These are phyloP conservation scores for Platynereis dumerilii DNA, from an alignment of 2,888 invertebrate genomes.

Conservation along the genomic window DNA sequence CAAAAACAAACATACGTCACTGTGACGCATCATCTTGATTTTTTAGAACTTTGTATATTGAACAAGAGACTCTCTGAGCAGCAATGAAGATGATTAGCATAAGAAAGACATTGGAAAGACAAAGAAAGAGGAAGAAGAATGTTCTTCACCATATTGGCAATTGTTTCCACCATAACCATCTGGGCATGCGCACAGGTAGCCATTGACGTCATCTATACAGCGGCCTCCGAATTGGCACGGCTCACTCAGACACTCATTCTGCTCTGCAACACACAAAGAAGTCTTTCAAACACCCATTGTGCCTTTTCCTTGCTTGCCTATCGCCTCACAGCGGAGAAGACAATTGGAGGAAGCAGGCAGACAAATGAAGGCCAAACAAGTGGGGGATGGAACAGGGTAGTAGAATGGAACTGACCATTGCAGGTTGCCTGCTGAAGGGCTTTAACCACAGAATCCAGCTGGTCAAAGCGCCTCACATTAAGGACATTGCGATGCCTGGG, in stretches of 20 bases:
- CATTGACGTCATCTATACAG: slow-evolving; percentile 15
- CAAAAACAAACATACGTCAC: too few relatives aligned
- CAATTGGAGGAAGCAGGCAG: too few relatives aligned
- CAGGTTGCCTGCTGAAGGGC: slow-evolving; percentile 17
- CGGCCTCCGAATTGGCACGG: slow-evolving; percentile 17
- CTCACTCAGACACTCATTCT: slow-evolving; percentile 7
- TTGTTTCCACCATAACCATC: slow-evolving; percentile 9
- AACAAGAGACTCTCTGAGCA: too few relatives aligned
- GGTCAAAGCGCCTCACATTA: slow-evolving; percentile 13
- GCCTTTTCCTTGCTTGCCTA: too few relatives aligned
- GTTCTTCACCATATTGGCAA: slow-evolving; percentile 13
- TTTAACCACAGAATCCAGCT: slow-evolving; percentile 16
- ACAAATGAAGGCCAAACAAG: too few relatives aligned
- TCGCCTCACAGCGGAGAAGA: too few relatives aligned
- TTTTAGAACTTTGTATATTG: too few relatives aligned
- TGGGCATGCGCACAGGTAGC: slow-evolving; percentile 13
- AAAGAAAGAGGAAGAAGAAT: too few relatives aligned
- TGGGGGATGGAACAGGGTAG: too few relatives aligned
- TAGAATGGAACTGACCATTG: slow-evolving; percentile 10
- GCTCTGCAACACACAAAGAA: slow-evolving; percentile 4
- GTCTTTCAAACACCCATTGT: background rate
- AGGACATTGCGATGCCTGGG: slow-evolving; percentile 16
- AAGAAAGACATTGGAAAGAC: too few relatives aligned
- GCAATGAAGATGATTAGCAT: too few relatives aligned
- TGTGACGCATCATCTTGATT: too few relatives aligned